Conservation (phyloP, 2,888 invertebrate species). For the Scaptomyza caliginosa region DNA sequence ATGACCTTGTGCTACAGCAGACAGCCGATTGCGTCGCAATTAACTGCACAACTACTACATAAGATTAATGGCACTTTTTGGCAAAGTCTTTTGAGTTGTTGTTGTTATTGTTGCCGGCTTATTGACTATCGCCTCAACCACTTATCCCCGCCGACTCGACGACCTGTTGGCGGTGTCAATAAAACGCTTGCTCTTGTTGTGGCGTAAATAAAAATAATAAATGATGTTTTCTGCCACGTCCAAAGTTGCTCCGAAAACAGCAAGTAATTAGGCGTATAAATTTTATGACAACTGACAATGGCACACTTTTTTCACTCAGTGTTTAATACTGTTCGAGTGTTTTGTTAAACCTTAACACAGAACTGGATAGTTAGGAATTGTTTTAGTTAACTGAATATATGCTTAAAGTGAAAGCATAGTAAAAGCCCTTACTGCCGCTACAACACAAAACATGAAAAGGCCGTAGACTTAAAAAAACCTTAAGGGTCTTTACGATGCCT, state of each 20-base stretch:
- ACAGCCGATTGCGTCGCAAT: slow-evolving; percentile 63
- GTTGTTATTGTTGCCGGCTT: slow-evolving; percentile 52
- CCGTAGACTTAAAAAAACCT: neutral
- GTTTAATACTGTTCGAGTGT: slow-evolving; percentile 1
- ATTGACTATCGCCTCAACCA: slow-evolving; percentile 47
- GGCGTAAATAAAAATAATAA: slow-evolving; percentile 73
- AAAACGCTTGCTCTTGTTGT: slow-evolving; percentile 51
- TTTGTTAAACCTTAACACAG: neutral
- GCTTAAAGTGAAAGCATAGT: too few relatives aligned
- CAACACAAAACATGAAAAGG: neutral
- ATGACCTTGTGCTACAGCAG: slow-evolving; percentile 59
- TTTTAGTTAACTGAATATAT: neutral
- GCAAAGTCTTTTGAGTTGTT: slow-evolving; percentile 54
- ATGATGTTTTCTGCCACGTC: slow-evolving; percentile 52
- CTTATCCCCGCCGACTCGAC: neutral
- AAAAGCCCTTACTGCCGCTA: neutral
- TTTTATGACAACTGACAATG: slow-evolving; percentile 65
- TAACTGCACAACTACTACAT: slow-evolving; percentile 73
- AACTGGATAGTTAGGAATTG: neutral
- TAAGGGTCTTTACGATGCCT: too few relatives aligned
- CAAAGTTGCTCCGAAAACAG: slow-evolving; percentile 47
- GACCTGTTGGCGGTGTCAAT: slow-evolving; percentile 61
- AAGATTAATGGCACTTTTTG: slow-evolving; percentile 70
- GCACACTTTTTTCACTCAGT: slow-evolving; percentile 10
- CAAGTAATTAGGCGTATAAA: slow-evolving; percentile 72